phyloP scores from a whole-genome alignment of 2,888 invertebrate genomes.

The Polymixis lichenea region DNA sequence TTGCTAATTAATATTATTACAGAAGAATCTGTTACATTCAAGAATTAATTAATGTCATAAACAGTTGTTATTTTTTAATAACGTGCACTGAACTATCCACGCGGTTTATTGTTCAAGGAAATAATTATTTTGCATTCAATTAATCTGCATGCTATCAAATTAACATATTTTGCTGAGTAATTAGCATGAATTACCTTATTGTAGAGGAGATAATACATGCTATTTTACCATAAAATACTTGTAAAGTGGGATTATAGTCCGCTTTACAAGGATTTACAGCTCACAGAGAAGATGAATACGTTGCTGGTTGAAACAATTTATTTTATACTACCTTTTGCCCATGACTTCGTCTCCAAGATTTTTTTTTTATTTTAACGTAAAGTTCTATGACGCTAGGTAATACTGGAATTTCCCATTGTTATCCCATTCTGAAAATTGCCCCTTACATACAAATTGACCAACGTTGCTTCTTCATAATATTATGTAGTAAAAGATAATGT shows the following conservation, averaged over 20 bases:
- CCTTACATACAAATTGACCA: too few species aligned
- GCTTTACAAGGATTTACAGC: not conserved
- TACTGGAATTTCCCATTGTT: too few species aligned
- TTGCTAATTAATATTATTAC: not conserved
- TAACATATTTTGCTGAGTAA: conserved; percentile 18
- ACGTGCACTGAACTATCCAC: not conserved
- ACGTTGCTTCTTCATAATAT: not conserved
- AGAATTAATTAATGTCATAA: not conserved
- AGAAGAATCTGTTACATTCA: conserved; percentile 2
- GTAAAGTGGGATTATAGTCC: not conserved
- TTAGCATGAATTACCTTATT: conserved; percentile 7
- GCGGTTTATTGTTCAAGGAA: conserved; percentile 3
- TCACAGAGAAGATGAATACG: not conserved
- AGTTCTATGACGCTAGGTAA: too few species aligned
- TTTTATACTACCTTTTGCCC: not conserved
- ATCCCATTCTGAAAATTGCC: too few species aligned
- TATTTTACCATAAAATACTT: not conserved
- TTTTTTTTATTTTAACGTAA: too few species aligned
- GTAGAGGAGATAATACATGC: not conserved
- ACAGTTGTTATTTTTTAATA: conserved; percentile 9
- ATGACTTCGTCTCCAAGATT: not conserved
- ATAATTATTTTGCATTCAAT: conserved; percentile 40
- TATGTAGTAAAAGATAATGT: too few species aligned
- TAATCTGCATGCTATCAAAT: conserved; percentile 22
- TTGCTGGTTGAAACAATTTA: not conserved